Evolutionary conservation across 1,140 invertebrate species (phyloP).

Genomic region (Drosophila watanabei): DNA sequence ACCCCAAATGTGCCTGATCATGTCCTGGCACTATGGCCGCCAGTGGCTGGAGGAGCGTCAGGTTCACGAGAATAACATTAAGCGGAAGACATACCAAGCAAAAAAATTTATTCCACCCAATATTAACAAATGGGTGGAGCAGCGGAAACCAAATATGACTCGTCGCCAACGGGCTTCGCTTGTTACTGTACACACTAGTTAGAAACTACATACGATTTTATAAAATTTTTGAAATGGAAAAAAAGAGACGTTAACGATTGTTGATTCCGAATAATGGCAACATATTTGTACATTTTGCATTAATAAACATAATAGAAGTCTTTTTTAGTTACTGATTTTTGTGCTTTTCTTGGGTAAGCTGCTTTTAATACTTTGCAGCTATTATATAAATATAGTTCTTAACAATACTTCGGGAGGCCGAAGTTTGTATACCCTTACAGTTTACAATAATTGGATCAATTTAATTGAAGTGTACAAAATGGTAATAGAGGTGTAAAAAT

Average conservation of each 20-base stretch:
- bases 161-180: not conserved
- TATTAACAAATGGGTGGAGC: conserved; percentile 19
- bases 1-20: conserved; percentile 17
- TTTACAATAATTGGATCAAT: too few relatives aligned
- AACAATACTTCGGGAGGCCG: too few relatives aligned
- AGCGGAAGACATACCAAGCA: not conserved
- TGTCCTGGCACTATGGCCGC: conserved; percentile 43
- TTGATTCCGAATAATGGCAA: not conserved
- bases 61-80: not conserved
- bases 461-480: too few relatives aligned
- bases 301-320: not conserved
- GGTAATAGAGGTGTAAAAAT: too few relatives aligned
- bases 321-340: not conserved
- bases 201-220: not conserved
- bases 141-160: conserved; percentile 3
- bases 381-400: too few relatives aligned
- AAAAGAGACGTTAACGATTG: not conserved
- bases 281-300: not conserved
- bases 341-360: too few relatives aligned
- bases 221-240: not conserved
- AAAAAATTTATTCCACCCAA: conserved; percentile 6
- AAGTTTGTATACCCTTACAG: too few relatives aligned
- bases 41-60: conserved; percentile 36
- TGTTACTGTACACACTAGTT: not conserved
- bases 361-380: too few relatives aligned